Conservation (phyloP, 1,140 invertebrate species). For the Calliopsis andreniformis region DNA sequence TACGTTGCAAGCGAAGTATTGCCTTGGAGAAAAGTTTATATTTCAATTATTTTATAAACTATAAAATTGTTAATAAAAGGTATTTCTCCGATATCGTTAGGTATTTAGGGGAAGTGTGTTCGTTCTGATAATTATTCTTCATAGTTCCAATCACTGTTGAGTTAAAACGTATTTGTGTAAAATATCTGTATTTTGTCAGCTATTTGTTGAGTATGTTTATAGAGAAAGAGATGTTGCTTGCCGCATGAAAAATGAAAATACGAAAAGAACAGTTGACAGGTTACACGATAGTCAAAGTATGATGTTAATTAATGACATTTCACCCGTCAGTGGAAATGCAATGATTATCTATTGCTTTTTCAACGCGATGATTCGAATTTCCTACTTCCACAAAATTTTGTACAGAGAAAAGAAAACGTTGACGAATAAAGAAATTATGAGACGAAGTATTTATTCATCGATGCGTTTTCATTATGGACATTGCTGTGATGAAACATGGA, state of each 20-base stretch:
- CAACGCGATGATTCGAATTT: conserved; percentile 30
- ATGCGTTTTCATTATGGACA: conserved; percentile 11
- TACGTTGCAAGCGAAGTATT: conserved; percentile 37
- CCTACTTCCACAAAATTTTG: conserved; percentile 62
- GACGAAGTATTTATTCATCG: conserved; percentile 34
- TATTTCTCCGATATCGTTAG: conserved; percentile 11
- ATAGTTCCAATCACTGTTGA: background rate
- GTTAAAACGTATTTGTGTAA: conserved; percentile 8
- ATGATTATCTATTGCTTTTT: conserved; percentile 27
- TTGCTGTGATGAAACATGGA: background rate
- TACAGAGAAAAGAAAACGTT: conserved; percentile 41
- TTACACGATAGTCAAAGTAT: background rate
- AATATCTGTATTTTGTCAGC: conserved; percentile 24
- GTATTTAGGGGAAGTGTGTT: background rate
- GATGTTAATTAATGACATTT: background rate
- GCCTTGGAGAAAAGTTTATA: conserved; percentile 31
- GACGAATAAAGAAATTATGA: conserved; percentile 47
- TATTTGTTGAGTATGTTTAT: background rate
- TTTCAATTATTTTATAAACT: conserved; percentile 51
- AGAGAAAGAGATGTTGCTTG: too few relatives aligned
- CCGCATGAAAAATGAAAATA: background rate
- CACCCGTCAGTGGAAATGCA: background rate
- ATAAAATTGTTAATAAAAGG: conserved; percentile 44
- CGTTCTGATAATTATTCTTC: conserved; percentile 19
- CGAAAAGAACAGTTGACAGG: background rate